Base-by-base conservation (phyloP, 1,140 invertebrate genomes). In the Sminthurides bifidus region DNA sequence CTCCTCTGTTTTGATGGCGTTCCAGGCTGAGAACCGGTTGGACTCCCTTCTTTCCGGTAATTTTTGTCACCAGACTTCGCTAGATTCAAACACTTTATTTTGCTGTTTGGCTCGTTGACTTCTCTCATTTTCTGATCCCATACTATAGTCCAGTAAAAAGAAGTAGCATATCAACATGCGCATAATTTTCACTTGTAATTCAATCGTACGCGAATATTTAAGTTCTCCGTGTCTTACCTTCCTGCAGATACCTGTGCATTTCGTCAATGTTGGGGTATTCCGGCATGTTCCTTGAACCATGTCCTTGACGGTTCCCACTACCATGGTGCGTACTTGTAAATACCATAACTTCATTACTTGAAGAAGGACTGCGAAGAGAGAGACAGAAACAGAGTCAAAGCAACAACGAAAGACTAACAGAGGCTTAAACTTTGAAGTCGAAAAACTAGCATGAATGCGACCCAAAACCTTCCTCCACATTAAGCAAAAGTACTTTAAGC, bases 61-160 rank as follows among this genome's bases (percentile, higher is more conserved):
- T 26, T 49, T 21, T 49, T 49, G 6, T 49, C 46, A 19, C 35
- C 35, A 8, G 24, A 21, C 19, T 31, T 29, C 6, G 29, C 46
- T n/a, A 49, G 31, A 49, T 49, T 8, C 17, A 49, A 21, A 49
- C 23, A 49, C 21, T 33, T 49, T 49, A 49, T 33, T 49, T 49
- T 49, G 12, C 29, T n/a, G 24, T 48, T 48, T 8, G 44, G 46
- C 3, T 49, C 46, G 29, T 49, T 49, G 3, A 49, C 3, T 33
- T 49, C 46, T 19, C 46, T 30, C 46, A 49, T 49, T 26, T 49
- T 49, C 29, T 29, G 29, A 33, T 49, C 46, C 46, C 46, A 49
- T 8, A 49, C 46, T 49, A 35, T 23, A 21, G 17, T 14, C n/a
- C 6, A n/a, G n/a, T n/a, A n/a, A n/a, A n/a, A n/a, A n/a, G n/a